Base-by-base conservation (phyloP, 2,113 vertebrate genomes). In the Procavia capensis region DNA sequence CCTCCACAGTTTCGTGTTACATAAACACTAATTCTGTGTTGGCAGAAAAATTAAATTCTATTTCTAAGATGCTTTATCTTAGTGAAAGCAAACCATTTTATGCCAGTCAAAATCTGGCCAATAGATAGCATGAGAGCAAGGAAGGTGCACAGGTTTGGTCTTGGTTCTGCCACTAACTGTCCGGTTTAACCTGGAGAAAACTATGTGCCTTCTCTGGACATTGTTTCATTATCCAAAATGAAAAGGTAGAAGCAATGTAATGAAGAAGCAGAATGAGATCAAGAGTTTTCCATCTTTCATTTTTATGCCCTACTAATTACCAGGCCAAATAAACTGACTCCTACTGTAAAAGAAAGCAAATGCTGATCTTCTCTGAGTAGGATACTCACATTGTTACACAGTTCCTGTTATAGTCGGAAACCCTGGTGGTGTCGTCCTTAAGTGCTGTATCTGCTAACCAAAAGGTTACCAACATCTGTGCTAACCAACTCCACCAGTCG, bases 21-120 rank as follows among this genome's bases (percentile, higher is more conserved):
- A 29, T 59, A 76, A 34, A 81, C 36, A 29, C 50, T 31, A 57
- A 79, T 82, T 91, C 27, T 78, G 43, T 50, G 9, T 39, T 5
- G 50, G 31, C n/a, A 6, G 9, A 90, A 9, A 95, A 59, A 72
- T 79, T 57, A 31, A 85, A 45, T 83, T 54, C 45, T 70, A 83
- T 41, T 76, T 59, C 36, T 91, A 29, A 1, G 3, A 79, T 84
- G 36, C 39, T 84, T 47, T 14, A 43, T 74, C 54, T 63, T 92
- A n/a, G 50, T 79, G 61, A 87, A 89, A 85, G 74, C 74, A 94
- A 87, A 78, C 20, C 41, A 91, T 82, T 82, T 93, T 89, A 88
- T 79, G 43, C 31, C 80, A 75, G 74, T 10, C 45, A 13, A 88
- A 39, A 68, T 50, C 31, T 79, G 64, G 57, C 70, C 72, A 81